phyloP scores from a whole-genome alignment of 64 coral and sea anemone genomes.

The Stichodactyla helianthus region DNA sequence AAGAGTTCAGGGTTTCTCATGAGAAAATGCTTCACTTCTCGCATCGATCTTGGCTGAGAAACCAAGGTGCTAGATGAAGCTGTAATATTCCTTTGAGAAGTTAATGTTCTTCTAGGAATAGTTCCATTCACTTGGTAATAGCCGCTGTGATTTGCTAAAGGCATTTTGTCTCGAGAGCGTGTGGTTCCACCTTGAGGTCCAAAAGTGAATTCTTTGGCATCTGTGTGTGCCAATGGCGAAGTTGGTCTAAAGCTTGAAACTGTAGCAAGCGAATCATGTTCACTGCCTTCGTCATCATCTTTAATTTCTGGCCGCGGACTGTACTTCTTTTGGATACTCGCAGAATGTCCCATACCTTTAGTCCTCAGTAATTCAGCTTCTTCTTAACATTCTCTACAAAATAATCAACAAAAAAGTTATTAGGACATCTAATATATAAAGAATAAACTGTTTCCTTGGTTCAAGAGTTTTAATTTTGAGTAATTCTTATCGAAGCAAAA shows the following conservation, averaged over 20 bases:
- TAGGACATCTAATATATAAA: neutral
- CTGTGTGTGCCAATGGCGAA: slow-evolving; percentile 64
- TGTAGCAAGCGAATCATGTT: slow-evolving; percentile 57
- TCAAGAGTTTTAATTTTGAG: too few relatives aligned
- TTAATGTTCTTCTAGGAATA: neutral
- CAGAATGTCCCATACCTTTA: slow-evolving; percentile 67
- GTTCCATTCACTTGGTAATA: slow-evolving; percentile 26
- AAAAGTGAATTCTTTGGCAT: slow-evolving; percentile 48
- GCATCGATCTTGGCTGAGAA: slow-evolving; percentile 60
- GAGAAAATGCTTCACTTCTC: slow-evolving; percentile 65
- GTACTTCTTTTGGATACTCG: slow-evolving; percentile 70
- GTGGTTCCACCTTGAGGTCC: neutral
- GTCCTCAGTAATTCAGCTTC: neutral
- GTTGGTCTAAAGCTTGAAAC: slow-evolving; percentile 83
- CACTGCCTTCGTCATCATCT: slow-evolving; percentile 10
- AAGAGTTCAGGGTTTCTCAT: slow-evolving; percentile 70
- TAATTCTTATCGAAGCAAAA: too few relatives aligned
- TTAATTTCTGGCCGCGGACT: too few relatives aligned
- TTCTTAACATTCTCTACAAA: neutral
- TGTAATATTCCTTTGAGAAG: neutral
- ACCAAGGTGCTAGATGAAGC: slow-evolving; percentile 9
- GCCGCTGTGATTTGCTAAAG: neutral
- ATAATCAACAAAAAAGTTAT: neutral
- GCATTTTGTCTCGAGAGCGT: neutral
- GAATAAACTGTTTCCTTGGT: too few relatives aligned